Percentiles rank a stretch among this genome's conserved stretches.
phyloP scores from a whole-genome alignment of 2,113 vertebrate genomes.

The Mystacornis crossleyi region DNA sequence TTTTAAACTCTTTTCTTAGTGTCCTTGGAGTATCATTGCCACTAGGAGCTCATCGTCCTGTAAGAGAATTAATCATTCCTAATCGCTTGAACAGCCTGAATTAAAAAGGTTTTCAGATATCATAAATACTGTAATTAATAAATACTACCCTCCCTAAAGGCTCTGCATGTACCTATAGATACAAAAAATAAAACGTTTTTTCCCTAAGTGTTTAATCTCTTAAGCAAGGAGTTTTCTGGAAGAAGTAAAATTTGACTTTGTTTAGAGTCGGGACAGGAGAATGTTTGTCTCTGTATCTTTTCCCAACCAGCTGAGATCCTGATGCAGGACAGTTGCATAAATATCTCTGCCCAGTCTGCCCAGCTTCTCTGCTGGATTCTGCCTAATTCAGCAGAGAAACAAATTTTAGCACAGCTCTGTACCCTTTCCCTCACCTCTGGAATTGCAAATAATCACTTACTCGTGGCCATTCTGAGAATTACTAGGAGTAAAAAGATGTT shows the following conservation, averaged over 20 bases:
- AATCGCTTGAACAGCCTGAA: neutral
- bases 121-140: neutral
- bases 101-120: slow-evolving; percentile 1
- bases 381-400: neutral
- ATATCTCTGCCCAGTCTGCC: too few species aligned
- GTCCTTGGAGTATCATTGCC: slow-evolving; percentile 1
- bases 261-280: neutral
- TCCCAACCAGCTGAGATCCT: neutral
- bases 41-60: neutral
- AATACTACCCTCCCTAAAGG: neutral
- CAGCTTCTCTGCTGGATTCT: too few species aligned
- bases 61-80: neutral
- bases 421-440: neutral
- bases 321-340: fast-evolving
- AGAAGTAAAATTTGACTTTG: neutral
- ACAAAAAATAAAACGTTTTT: neutral
- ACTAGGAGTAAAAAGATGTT: neutral
- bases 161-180: neutral
- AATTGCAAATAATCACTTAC: neutral
- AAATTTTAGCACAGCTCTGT: neutral
- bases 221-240: neutral
- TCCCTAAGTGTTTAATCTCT: neutral
- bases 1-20: neutral
- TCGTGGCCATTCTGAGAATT: neutral
- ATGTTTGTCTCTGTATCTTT: neutral